These are phyloP conservation scores for Campopleginae sp. DNA, from an alignment of 2,888 invertebrate genomes.

Conservation along the genomic window DNA sequence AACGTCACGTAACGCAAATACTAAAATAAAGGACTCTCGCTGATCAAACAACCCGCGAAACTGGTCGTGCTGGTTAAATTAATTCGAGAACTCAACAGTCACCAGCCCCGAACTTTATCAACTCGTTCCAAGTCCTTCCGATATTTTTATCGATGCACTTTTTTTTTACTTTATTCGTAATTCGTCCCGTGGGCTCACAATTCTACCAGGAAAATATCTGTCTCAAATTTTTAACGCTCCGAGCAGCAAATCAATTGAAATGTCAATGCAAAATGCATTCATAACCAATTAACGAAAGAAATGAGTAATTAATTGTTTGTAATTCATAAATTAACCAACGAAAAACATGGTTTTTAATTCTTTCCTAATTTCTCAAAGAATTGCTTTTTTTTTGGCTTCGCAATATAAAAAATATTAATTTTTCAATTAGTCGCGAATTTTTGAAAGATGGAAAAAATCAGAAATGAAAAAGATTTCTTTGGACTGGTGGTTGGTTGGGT, in stretches of 20 bases:
- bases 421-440: too few relatives aligned
- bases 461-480: not conserved
- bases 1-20: conserved; percentile 78
- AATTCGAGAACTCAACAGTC: conserved; percentile 69
- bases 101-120: conserved; percentile 73
- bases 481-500: not conserved
- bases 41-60: conserved; percentile 78
- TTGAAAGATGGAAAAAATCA: not conserved
- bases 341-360: not conserved
- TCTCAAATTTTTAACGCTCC: not conserved
- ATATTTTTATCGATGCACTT: conserved; percentile 64
- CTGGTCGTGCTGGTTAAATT: conserved; percentile 79
- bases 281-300: not conserved
- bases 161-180: conserved; percentile 13
- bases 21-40: conserved; percentile 71
- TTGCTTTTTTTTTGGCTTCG: too few relatives aligned
- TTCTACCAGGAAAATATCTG: not conserved
- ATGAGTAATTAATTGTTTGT: not conserved
- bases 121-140: conserved; percentile 67
- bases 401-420: too few relatives aligned
- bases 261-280: not conserved
- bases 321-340: not conserved
- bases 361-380: too few relatives aligned
- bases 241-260: not conserved
- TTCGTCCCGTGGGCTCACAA: conserved; percentile 35